Evolutionary conservation across 2,797 vertebrate species (phyloP).

Genomic region (Periophthalmus magnuspinnatus): DNA sequence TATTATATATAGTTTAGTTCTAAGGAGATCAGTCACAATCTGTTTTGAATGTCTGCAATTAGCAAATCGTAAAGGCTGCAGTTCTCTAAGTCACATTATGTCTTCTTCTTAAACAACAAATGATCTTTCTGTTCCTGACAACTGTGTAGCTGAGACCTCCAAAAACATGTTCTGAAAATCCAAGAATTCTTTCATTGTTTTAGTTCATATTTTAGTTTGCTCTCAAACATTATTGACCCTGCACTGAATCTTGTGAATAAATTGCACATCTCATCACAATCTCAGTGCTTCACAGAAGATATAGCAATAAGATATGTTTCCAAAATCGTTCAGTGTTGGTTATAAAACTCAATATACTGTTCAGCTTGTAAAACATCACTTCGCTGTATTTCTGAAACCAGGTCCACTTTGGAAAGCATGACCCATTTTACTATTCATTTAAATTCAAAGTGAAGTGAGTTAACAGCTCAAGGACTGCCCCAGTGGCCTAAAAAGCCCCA

Average conservation of each 20-base stretch:
- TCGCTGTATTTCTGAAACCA: not conserved
- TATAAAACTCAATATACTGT: not conserved
- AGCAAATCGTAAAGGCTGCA: not conserved
- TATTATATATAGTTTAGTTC: not conserved
- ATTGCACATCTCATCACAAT: not conserved
- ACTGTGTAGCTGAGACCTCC: not conserved
- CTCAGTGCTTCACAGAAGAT: not conserved
- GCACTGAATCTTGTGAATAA: not conserved
- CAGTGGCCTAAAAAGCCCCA: slow-evolving; percentile 1
- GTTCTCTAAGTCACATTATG: not conserved
- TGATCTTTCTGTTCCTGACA: too few species aligned
- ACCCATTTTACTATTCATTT: slow-evolving; percentile 1
- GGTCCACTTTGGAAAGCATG: not conserved
- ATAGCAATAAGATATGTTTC: not conserved
- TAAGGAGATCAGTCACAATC: not conserved
- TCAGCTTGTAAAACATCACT: not conserved
- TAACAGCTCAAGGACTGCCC: slow-evolving; percentile 4
- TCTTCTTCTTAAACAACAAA: too few species aligned
- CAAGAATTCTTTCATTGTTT: not conserved
- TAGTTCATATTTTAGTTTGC: not conserved
- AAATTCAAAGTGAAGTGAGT: not conserved
- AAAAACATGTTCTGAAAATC: not conserved
- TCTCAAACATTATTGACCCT: not conserved
- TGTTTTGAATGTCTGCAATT: not conserved
- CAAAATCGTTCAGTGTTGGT: not conserved